Evolutionary conservation across 1,140 invertebrate genomes (phyloP), one percentile per base, ranked within the genome.

Genomic region (Bombus difficillimus): DNA sequence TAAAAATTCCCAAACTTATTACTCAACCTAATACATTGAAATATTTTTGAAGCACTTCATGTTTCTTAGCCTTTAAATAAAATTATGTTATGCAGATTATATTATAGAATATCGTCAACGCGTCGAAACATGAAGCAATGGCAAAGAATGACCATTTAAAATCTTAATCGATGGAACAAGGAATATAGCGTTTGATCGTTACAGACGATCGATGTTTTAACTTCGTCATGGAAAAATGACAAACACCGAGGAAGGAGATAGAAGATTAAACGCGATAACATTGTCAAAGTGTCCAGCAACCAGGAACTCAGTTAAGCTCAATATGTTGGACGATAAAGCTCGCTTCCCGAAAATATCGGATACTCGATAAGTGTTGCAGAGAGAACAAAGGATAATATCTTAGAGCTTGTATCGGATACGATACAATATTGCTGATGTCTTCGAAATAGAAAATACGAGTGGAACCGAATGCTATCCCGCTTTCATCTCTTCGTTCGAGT

Each of bases 291-390:
- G 75, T 43, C 62, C 28, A 71, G 47, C 68, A 62, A 80, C 66
- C 71, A 80, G 82, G 73, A 85, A 85, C 69, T 81, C 71, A 28
- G 82, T 87, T 87, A 87, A 87, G 77, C 82, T 75, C 71, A 59
- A 80, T 77, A 39, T 84, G 34, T 64, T 53, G 68, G n/a, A 78
- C 47, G 53, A 78, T 47, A 34, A 68, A 74, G 68, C 77, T 53
- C 57, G 53, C 43, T 69, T 71, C n/a, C 41, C 73, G 32, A 79
- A 86, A 86, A 83, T 86, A 84, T 86, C 73, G 68, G 75, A 86
- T 86, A 84, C 32, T 59, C 68, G 74, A 78, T 66, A 86, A 83
- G 68, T 83, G 81, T 75, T 68, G 34, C 71, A 37, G 73, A 57
- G 69, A 75, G 85, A 75, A 82, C 79, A 82, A 82, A 86, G 66